Base-by-base conservation (phyloP, 2,888 invertebrate genomes). In the Glaucopsyche alexis region DNA sequence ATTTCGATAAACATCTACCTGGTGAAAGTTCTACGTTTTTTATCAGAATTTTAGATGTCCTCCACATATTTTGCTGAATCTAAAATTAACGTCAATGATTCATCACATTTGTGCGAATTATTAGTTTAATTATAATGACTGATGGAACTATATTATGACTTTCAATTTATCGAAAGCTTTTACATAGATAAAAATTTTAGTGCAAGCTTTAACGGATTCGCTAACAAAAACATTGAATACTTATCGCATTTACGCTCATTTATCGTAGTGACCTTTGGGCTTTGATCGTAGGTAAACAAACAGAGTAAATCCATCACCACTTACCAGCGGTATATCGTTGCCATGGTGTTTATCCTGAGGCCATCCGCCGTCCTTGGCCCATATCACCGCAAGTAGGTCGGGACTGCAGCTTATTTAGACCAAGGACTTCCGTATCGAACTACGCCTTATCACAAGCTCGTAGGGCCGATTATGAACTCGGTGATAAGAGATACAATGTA, bases 311-410 rank as follows among this genome's bases (percentile, higher is more conserved):
- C 42, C 40, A 1, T 16, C 55, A 55, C n/a, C 29, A 29, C 29
- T 29, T 29, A 29, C 29, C 19, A 55, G 55, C 16, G 19, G n/a
- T n/a, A 14, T 7, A 14, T 7, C 50, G 40, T 71, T 71, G 19
- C 71, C 72, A 72, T 66, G 50, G 66, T 69, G 69, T 19, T 71
- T 64, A 71, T 64, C 52, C 13, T 66, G 49, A 72, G 72, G 72
- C 64, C 72, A 42, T 13, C 49, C 14, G 77, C 38, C 74, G 76
- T 67, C 76, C 76, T 76, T 76, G 76, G 73, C 74, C 76, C 65
- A 76, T 73, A 76, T 76, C 69, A 38, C 60, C 60, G 71, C 47
- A 52, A 45, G 42, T 67, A 52, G 72, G 67, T 72, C 72, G 69
- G 49, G 42, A 72, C 9, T 66, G 65, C 49, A 49, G 16, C 42